Evolutionary conservation across 2,113 vertebrate genomes (phyloP).

Genomic region (Fulica atra): DNA sequence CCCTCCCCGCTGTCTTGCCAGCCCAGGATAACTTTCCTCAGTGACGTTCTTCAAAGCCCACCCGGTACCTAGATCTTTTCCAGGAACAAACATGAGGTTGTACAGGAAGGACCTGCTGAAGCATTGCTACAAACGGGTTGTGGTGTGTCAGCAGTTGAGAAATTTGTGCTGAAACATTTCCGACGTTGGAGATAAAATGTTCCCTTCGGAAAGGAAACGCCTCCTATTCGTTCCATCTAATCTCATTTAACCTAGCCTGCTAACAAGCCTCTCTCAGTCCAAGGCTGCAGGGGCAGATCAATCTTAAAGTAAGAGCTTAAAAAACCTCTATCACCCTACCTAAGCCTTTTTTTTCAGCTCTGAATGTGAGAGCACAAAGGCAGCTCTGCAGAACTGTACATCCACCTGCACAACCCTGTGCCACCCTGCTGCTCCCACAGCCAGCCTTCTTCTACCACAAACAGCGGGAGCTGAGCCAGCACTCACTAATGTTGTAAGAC

Average conservation of each 20-base stretch:
- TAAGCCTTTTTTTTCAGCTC: not conserved
- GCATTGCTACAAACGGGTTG: not conserved
- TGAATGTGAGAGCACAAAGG: not conserved
- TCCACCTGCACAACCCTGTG: not conserved
- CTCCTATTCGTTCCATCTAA: not conserved
- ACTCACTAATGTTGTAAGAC: not conserved
- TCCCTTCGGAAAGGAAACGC: not conserved
- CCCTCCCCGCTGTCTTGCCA: not conserved
- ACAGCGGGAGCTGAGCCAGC: not conserved
- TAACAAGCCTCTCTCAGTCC: not conserved
- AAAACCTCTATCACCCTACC: not conserved
- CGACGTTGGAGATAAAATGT: rapidly evolving
- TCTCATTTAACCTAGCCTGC: not conserved
- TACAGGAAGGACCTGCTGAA: not conserved
- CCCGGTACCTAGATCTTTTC: not conserved
- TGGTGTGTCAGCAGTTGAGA: not conserved
- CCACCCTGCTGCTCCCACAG: not conserved
- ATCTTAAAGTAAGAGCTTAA: not conserved
- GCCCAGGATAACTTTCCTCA: not conserved
- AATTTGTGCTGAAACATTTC: not conserved
- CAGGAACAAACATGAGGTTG: not conserved
- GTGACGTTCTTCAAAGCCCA: not conserved
- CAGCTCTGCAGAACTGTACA: not conserved
- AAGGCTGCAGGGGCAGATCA: not conserved
- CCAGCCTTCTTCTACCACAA: not conserved